Evolutionary conservation across 2,888 invertebrate species (phyloP).

Genomic region (Galeruca laticollis): DNA sequence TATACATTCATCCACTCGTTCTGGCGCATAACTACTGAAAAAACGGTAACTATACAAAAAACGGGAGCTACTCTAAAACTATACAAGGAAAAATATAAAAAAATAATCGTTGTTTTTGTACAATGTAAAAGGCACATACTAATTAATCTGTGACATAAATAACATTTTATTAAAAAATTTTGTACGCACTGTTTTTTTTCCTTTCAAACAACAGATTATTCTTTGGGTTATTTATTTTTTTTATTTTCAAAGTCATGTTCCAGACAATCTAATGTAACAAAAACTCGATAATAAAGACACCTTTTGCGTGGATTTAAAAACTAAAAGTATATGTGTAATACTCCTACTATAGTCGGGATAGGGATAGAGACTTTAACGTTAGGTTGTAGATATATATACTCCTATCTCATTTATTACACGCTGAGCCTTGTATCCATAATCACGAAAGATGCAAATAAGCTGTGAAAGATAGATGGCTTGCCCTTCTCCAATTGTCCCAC

Average conservation of each 20-base stretch:
- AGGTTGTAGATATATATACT: too few relatives aligned
- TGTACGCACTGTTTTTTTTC: constrained; percentile 44
- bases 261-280: background rate
- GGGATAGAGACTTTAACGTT: too few relatives aligned
- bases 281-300: background rate
- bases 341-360: too few relatives aligned
- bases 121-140: constrained; percentile 61
- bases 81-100: constrained; percentile 32
- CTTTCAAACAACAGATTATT: constrained; percentile 55
- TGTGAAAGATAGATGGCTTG: too few relatives aligned
- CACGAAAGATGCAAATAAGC: too few relatives aligned
- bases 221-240: constrained; percentile 51
- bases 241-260: constrained; percentile 12
- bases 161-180: constrained; percentile 54
- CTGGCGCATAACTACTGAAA: constrained; percentile 32
- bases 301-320: background rate
- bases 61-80: constrained; percentile 35
- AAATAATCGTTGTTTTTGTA: constrained; percentile 57
- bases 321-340: background rate
- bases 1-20: constrained; percentile 11
- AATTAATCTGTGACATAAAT: constrained; percentile 55
- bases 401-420: too few relatives aligned
- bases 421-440: too few relatives aligned
- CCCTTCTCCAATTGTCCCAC: too few relatives aligned
- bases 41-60: constrained; percentile 46